A percentile compares a stretch with the other conserved stretches of the same genome.
Evolutionary conservation across 2,888 invertebrate species (phyloP).

Genomic region (Agrotis clavis): DNA sequence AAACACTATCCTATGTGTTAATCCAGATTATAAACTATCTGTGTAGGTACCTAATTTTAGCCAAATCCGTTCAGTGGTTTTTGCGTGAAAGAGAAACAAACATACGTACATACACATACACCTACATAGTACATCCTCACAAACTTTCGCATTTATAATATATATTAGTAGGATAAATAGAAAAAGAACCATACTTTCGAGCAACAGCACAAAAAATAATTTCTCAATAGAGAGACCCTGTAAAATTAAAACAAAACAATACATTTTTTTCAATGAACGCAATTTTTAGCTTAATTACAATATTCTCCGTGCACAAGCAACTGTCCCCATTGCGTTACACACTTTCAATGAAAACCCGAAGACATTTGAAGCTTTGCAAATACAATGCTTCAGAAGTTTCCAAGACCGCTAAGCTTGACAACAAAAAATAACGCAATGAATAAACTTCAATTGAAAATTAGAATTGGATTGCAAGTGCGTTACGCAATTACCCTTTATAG

Average conservation of each 20-base stretch:
- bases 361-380: background rate
- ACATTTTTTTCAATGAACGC: background rate
- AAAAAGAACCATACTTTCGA: background rate
- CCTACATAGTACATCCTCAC: no score
- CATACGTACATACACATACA: no score
- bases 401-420: background rate
- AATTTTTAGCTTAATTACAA: background rate
- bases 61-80: no score
- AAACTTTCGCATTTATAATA: no score
- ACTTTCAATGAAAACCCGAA: background rate
- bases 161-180: no score
- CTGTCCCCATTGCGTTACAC: background rate
- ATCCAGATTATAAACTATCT: no score
- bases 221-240: background rate
- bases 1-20: no score
- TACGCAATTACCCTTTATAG: slow-evolving; percentile 5
- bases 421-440: background rate
- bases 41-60: no score
- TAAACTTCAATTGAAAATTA: background rate
- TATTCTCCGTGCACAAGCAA: background rate
- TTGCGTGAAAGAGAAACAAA: no score
- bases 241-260: background rate
- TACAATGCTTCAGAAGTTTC: no score
- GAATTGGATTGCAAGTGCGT: background rate
- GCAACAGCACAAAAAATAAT: no score